Percentiles rank a stretch among this genome's conserved stretches.
phyloP scores from a whole-genome alignment of 92 coral and sea anemone genomes.

The Bergia sp. region DNA sequence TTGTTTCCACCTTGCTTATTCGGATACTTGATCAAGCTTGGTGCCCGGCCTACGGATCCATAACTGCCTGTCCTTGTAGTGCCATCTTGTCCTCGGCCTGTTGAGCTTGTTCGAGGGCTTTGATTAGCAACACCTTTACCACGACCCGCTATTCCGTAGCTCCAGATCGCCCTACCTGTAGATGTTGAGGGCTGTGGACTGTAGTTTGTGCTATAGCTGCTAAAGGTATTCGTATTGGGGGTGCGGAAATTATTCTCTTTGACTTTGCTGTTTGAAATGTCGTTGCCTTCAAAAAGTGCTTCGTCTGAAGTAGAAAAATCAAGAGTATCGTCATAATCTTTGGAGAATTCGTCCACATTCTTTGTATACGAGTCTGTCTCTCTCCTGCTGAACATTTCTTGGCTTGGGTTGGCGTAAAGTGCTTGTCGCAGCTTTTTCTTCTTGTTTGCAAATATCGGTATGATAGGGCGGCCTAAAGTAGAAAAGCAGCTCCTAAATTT shows the following conservation, averaged over 20 bases:
- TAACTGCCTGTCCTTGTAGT: background rate
- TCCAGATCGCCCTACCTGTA: background rate
- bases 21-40: conserved; percentile 26
- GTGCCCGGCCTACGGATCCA: background rate
- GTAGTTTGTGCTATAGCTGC: background rate
- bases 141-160: background rate
- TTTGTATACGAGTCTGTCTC: background rate
- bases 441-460: conserved; percentile 85
- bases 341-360: background rate
- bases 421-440: conserved; percentile 86
- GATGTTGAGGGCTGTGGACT: background rate
- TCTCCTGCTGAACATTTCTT: conserved; percentile 23
- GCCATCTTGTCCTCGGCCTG: background rate
- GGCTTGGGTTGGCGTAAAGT: conserved; percentile 77
- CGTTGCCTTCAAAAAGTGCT: background rate
- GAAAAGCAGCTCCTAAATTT: background rate
- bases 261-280: background rate
- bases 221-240: background rate
- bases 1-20: conserved; percentile 2
- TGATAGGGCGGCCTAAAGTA: conserved; percentile 51
- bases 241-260: conserved; percentile 1
- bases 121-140: background rate
- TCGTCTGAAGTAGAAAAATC: conserved; percentile 12
- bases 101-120: background rate
- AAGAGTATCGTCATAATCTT: conserved; percentile 5